phyloP scores from a whole-genome alignment of 2,113 vertebrate genomes.

The Clarias macrocephalus region DNA sequence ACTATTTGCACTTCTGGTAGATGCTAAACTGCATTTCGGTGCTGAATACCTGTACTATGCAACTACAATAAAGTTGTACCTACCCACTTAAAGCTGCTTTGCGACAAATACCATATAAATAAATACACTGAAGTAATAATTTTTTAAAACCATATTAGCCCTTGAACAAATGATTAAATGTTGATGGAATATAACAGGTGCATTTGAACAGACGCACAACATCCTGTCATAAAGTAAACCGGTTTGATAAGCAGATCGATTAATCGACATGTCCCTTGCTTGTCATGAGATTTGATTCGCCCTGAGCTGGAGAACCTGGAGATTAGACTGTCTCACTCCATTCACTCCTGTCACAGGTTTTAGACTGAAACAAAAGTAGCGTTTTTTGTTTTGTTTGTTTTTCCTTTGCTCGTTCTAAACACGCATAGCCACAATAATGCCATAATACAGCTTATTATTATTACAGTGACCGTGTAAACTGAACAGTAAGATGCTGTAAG shows the following conservation, averaged over 20 bases:
- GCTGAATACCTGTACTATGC: too few species aligned
- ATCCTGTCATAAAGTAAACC: neutral
- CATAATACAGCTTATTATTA: neutral
- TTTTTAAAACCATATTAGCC: neutral
- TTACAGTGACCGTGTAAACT: neutral
- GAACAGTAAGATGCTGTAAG: neutral
- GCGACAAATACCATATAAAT: neutral
- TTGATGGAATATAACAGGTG: neutral
- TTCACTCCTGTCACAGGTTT: neutral
- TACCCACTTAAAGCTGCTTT: too few species aligned
- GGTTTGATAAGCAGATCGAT: slow-evolving; percentile 1
- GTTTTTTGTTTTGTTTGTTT: neutral
- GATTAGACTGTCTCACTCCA: neutral
- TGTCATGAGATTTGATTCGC: neutral
- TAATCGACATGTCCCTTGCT: slow-evolving; percentile 8
- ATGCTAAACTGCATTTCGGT: too few species aligned
- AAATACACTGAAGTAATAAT: too few species aligned
- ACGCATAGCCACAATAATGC: neutral
- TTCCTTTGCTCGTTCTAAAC: neutral
- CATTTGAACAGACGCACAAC: neutral
- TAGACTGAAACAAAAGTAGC: neutral
- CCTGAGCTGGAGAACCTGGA: neutral
- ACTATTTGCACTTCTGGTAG: too few species aligned
- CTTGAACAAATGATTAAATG: neutral
- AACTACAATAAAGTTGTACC: too few species aligned